phyloP scores from a whole-genome alignment of 2,797 vertebrate species.

The Delichon dasypus region DNA sequence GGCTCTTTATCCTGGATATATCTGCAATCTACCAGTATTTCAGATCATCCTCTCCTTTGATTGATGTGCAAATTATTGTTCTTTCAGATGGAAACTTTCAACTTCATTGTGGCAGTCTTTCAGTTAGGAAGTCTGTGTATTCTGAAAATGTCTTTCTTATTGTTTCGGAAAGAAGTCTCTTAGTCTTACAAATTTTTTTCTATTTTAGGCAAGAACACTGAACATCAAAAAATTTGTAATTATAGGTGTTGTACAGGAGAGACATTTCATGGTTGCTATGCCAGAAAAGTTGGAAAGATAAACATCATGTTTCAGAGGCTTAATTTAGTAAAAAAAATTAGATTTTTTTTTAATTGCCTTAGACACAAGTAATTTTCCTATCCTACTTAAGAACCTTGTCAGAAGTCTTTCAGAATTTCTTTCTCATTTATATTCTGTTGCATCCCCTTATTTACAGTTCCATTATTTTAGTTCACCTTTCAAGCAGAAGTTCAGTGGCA shows the following conservation, averaged over 20 bases:
- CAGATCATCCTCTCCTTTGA: not conserved
- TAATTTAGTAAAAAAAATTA: not conserved
- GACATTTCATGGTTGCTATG: not conserved
- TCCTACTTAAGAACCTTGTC: not conserved
- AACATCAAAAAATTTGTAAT: not conserved
- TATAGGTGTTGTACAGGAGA: not conserved
- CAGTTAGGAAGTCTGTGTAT: not conserved
- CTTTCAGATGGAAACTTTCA: not conserved
- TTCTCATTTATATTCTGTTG: conserved; percentile 26
- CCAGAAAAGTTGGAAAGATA: not conserved
- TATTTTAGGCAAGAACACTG: not conserved
- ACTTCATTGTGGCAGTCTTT: not conserved
- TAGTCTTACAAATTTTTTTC: not conserved
- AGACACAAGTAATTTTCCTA: not conserved
- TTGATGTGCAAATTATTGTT: not conserved
- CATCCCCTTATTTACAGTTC: conserved; percentile 24
- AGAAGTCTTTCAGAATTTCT: not conserved
- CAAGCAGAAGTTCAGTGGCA: conserved; percentile 35
- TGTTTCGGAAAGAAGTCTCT: not conserved
- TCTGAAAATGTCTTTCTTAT: not conserved
- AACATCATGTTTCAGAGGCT: not conserved
- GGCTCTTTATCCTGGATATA: not conserved
- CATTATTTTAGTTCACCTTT: conserved; percentile 42
- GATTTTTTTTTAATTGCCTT: not conserved
- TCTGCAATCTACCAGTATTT: not conserved